Conservation (phyloP, 2,888 invertebrate genomes). For the Diplolepis rosae region DNA sequence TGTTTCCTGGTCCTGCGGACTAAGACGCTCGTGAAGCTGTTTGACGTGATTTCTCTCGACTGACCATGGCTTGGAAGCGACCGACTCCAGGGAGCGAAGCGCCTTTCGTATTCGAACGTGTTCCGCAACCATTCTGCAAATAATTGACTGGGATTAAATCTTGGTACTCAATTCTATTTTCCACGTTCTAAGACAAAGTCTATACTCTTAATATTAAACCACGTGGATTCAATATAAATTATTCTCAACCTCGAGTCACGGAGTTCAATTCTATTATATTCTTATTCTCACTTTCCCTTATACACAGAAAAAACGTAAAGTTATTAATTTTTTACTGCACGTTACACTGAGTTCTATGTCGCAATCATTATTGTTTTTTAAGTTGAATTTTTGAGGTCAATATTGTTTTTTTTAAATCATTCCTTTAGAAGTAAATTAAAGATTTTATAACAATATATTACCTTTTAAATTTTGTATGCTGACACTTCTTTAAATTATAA, state of each 20-base stretch:
- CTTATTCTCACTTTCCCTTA: no score
- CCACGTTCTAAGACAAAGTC: background rate
- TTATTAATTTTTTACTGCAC: no score
- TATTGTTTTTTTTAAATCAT: no score
- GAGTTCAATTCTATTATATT: no score
- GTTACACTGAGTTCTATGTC: no score
- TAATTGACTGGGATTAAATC: background rate
- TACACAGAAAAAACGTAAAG: no score
- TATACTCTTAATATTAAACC: background rate
- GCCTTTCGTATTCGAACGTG: slow-evolving; percentile 58
- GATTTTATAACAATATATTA: no score
- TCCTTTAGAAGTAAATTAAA: no score
- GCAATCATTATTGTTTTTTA: no score
- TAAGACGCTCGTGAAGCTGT: slow-evolving; percentile 53
- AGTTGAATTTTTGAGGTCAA: no score
- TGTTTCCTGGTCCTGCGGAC: slow-evolving; percentile 55
- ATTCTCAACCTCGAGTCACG: background rate
- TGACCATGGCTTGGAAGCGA: slow-evolving; percentile 58
- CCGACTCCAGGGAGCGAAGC: slow-evolving; percentile 58
- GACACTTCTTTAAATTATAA: no score
- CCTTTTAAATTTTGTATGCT: no score
- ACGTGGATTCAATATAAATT: background rate
- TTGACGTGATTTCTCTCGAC: slow-evolving; percentile 59
- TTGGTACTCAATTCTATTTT: background rate
- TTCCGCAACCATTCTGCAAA: slow-evolving; percentile 56